A percentile compares a stretch with the other conserved stretches of the same genome.
These are phyloP conservation scores for Hyposoter dolosus DNA, from an alignment of 2,888 invertebrate species.

Conservation along the genomic window DNA sequence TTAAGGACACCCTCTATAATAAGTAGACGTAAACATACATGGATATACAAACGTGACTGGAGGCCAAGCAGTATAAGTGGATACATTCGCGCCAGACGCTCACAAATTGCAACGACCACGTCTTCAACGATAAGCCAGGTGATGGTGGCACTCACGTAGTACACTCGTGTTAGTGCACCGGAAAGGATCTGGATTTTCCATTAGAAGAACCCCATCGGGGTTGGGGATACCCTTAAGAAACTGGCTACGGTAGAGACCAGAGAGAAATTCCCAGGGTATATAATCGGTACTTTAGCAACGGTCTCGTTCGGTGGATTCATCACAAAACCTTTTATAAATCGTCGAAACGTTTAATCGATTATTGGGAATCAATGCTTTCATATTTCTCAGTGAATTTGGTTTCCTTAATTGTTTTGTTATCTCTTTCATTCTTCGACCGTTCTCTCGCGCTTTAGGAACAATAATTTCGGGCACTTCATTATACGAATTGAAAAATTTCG, in stretches of 20 bases:
- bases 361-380: constrained; percentile 38
- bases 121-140: constrained; percentile 48
- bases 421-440: background rate
- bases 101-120: constrained; percentile 58
- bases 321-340: constrained; percentile 32
- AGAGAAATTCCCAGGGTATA: constrained; percentile 9
- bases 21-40: background rate
- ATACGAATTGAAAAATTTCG: background rate
- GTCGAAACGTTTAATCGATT: constrained; percentile 53
- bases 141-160: constrained; percentile 8
- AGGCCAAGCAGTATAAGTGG: constrained; percentile 41
- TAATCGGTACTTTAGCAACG: constrained; percentile 60
- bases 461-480: background rate
- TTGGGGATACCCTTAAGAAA: constrained; percentile 26
- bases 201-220: constrained; percentile 43
- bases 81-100: constrained; percentile 52
- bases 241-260: constrained; percentile 21
- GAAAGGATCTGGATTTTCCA: constrained; percentile 63
- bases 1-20: background rate
- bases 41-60: constrained; percentile 38
- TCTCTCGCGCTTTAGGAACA: background rate
- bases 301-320: constrained; percentile 46
- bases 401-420: background rate
- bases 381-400: background rate
- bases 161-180: constrained; percentile 17